phyloP scores from a whole-genome alignment of 2,888 invertebrate genomes.

The Anticlea derivata region DNA sequence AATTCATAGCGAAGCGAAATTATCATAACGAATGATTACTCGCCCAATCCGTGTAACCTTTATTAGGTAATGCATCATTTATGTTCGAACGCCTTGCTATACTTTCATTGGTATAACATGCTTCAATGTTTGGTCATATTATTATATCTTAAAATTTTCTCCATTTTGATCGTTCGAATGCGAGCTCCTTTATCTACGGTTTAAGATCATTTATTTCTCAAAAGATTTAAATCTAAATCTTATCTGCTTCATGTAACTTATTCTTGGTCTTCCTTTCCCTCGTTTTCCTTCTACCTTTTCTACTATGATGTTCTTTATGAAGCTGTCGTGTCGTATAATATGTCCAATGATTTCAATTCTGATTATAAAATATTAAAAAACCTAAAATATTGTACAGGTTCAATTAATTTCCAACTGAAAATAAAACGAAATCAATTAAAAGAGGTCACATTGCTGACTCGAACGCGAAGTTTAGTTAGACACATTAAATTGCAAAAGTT shows the following conservation, averaged over 20 bases:
- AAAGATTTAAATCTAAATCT: too few relatives aligned
- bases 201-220: too few relatives aligned
- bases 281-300: too few relatives aligned
- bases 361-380: too few relatives aligned
- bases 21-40: conserved; percentile 31
- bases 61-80: conserved; percentile 27
- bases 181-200: too few relatives aligned
- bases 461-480: conserved; percentile 29
- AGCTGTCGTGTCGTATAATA: too few relatives aligned
- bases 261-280: too few relatives aligned
- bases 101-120: conserved; percentile 1
- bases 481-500: conserved; percentile 39
- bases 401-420: conserved; percentile 18
- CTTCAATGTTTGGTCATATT: background rate
- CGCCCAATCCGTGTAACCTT: conserved; percentile 27
- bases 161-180: too few relatives aligned
- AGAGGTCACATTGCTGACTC: conserved; percentile 24
- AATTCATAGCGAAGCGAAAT: conserved; percentile 38
- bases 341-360: too few relatives aligned
- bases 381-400: too few relatives aligned
- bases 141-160: background rate
- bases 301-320: too few relatives aligned
- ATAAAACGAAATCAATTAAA: conserved; percentile 32
- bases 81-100: conserved; percentile 1
- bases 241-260: too few relatives aligned